Evolutionary conservation across 2,888 invertebrate genomes (phyloP), one percentile per base, ranked within the genome.

Genomic region (Tromatobia lineatoria): DNA sequence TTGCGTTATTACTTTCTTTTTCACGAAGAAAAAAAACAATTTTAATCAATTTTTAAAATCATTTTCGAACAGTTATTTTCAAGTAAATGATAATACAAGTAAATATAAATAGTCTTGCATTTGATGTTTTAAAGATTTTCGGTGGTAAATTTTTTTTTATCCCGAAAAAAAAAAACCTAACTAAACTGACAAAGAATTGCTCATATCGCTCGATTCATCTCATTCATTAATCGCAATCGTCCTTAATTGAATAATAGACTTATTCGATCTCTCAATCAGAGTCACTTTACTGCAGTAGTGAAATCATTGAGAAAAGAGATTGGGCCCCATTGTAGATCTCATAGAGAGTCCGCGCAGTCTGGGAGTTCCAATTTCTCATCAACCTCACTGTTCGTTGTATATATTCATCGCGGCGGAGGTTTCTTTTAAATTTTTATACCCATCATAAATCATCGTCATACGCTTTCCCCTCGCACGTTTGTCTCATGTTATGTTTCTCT

Each of bases 251-350:
- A 74, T 74, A 29, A 80, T 66, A 66, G 59, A 57, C 47, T 59
- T 74, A 80, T 80, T 57, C 80, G 73, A 74, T 80, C 80, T 38
- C 54, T 67, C 73, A 80, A 80, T 80, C 54, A 74, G 57, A 67
- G 54, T 57, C 73, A 80, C 54, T 80, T 80, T 67, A 57, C 57
- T 57, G 18, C 23, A 64, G 15, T 18, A 45, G 52, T 54, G 59
- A 34, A 34, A 74, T 80, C 29, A 74, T 74, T 67, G 67, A 38
- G 59, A 74, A 47, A 47, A 73, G 66, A 66, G 66, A 66, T 79
- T 66, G 54, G 38, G 42, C 54, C 54, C 54, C 15, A 18, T 64
- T 57, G 67, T 67, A 13, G 34, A n/a, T 29, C n/a, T 18, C 52
- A 23, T 52, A 23, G 34, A 18, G 38, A 38, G 13, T 10, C 18